phyloP scores from a whole-genome alignment of 1,140 invertebrate species.

The Capitella teleta region DNA sequence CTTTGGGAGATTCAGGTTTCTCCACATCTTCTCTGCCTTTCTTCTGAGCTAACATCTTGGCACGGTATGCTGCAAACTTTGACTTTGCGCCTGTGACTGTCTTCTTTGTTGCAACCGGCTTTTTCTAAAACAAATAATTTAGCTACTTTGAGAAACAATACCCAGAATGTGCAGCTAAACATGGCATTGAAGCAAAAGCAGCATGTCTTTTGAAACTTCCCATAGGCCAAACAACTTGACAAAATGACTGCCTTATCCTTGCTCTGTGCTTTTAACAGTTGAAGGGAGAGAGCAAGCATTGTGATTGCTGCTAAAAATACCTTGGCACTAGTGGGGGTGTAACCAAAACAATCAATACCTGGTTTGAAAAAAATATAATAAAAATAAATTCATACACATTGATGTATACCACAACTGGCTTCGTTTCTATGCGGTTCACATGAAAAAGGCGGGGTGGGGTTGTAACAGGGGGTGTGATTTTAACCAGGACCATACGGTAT shows the following conservation, averaged over 20 bases:
- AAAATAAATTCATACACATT: background rate
- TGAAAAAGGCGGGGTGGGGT: background rate
- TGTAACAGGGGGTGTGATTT: background rate
- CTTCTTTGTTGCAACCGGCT: slow-evolving; percentile 18
- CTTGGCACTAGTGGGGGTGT: too few species aligned
- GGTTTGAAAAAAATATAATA: background rate
- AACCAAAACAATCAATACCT: background rate
- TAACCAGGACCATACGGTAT: background rate
- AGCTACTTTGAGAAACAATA: background rate
- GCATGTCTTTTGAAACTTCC: background rate
- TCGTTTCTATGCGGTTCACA: background rate
- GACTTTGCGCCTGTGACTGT: slow-evolving; percentile 19
- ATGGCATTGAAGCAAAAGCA: background rate
- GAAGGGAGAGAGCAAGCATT: too few species aligned
- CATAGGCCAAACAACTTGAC: background rate
- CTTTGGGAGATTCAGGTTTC: background rate
- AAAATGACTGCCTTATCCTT: background rate
- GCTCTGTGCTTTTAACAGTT: background rate
- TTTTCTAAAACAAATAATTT: slow-evolving; percentile 21
- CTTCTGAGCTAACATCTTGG: slow-evolving; percentile 24
- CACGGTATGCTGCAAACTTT: slow-evolving; percentile 36
- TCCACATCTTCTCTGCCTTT: background rate
- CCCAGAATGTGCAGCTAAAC: background rate
- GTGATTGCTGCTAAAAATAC: background rate
- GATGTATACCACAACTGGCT: background rate